A percentile compares a stretch with the other conserved stretches of the same genome.
Evolutionary conservation across 1,140 invertebrate species (phyloP).

Genomic region (Zaprionus africanus): DNA sequence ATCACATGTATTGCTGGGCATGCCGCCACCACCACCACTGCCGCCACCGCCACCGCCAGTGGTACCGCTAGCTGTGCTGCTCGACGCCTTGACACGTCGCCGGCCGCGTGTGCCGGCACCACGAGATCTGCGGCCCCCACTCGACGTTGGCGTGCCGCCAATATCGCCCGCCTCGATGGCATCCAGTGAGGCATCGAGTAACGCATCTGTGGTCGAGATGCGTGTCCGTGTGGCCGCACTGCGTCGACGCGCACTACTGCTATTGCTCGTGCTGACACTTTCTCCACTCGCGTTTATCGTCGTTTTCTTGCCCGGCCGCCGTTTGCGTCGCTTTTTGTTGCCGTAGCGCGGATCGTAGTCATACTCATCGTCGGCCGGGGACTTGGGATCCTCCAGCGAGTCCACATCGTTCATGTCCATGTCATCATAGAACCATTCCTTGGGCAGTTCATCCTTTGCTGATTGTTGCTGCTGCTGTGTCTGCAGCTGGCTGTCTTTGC

Average conservation of each 20-base stretch:
- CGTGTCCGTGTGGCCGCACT: constrained; percentile 61
- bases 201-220: constrained; percentile 65
- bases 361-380: constrained; percentile 97
- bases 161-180: constrained; percentile 68
- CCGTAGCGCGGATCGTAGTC: constrained; percentile 92
- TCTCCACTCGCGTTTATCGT: constrained; percentile 41
- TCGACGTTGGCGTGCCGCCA: constrained; percentile 51
- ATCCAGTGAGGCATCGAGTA: constrained; percentile 72
- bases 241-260: constrained; percentile 55
- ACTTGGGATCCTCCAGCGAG: constrained; percentile 95
- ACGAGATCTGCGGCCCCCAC: constrained; percentile 56
- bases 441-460: constrained; percentile 73
- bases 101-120: constrained; percentile 72
- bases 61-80: background rate
- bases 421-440: constrained; percentile 95
- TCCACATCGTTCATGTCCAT: constrained; percentile 96
- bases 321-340: constrained; percentile 80
- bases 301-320: constrained; percentile 67
- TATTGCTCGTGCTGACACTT: constrained; percentile 23
- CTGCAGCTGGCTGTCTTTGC: constrained; percentile 81
- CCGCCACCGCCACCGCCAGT: constrained; percentile 11
- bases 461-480: constrained; percentile 60
- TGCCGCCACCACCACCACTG: constrained; percentile 15
- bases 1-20: constrained; percentile 60
- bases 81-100: constrained; percentile 61